Evolutionary conservation across 2,113 vertebrate genomes (phyloP), one percentile per base, ranked within the genome.

Genomic region (Oenanthe oenanthe): DNA sequence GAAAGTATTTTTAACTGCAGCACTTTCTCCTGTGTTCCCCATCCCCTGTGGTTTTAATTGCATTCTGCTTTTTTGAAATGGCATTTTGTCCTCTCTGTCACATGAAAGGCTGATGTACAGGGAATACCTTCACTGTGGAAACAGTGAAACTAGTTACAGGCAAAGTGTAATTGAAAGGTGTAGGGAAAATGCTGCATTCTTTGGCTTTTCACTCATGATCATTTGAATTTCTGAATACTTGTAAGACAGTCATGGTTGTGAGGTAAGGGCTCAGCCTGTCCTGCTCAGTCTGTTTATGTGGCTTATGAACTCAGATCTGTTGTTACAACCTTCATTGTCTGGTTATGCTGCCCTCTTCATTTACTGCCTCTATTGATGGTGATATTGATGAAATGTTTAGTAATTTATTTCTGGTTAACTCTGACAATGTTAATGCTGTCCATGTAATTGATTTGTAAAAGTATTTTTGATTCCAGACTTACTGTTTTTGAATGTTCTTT

Each of bases 1-100:
- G 85, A 58, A 92, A 86, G 75, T 92, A 60, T 81, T 97, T 91
- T 85, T 85, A 76, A 62, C 32, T 95, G 43, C 66, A 85, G 74
- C 22, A 28, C 51, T 93, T 94, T 91, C 54, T 83, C 51, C 47
- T 17, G 17, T 88, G 74, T 95, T 89, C 63, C 31, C 42, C 26
- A 12, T 89, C 38, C 83, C 68, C 47, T 66, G 67, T 85, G 91
- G 71, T 85, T 95, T 92, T 85, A 78, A 82, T 92, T 79, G 34
- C 74, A 56, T 94, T 89, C 71, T 95, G 8, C 63, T 74, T 93
- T 90, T 83, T 63, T 60, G 72, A 96, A 94, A 47, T 56, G 48
- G 53, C 67, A 32, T 86, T 85, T 91, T 91, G 43, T 93, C 42
- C 67, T 56, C 36, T 80, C 53, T 43, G 36, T 91, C 51, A 34